Conservation (phyloP, 2,888 invertebrate genomes). For the Trachelus tabidus region DNA sequence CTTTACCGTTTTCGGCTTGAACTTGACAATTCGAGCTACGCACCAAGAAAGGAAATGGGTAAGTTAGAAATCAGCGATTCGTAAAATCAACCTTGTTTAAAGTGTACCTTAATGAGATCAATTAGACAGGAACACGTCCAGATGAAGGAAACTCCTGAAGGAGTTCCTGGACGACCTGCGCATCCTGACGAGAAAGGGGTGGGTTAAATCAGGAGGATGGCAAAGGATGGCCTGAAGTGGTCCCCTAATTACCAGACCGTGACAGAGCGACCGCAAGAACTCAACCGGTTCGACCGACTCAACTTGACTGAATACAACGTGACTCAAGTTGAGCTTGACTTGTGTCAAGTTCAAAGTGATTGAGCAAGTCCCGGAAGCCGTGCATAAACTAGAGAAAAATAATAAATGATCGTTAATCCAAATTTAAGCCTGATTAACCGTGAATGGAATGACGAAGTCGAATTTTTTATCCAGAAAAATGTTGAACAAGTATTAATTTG, state of each 20-base stretch:
- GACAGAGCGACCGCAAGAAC: constrained; percentile 8
- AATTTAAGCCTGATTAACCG: background rate
- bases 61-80: background rate
- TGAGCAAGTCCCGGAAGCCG: no score
- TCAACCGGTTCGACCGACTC: background rate
- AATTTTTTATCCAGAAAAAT: no score
- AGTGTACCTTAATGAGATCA: constrained; percentile 28
- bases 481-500: no score
- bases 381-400: background rate
- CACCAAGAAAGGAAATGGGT: background rate
- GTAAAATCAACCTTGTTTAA: constrained; percentile 20
- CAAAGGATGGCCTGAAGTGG: background rate
- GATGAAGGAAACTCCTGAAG: constrained; percentile 5
- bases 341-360: background rate
- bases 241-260: constrained; percentile 8
- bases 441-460: no score
- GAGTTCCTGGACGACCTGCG: background rate
- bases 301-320: background rate
- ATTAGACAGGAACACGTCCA: constrained; percentile 22
- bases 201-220: background rate
- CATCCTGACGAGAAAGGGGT: background rate
- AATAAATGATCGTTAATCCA: background rate
- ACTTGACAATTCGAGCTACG: no score
- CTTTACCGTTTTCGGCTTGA: no score
- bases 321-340: background rate